These are phyloP conservation scores for Agrotis exclamationis DNA, from an alignment of 2,888 invertebrate genomes.

Conservation along the genomic window DNA sequence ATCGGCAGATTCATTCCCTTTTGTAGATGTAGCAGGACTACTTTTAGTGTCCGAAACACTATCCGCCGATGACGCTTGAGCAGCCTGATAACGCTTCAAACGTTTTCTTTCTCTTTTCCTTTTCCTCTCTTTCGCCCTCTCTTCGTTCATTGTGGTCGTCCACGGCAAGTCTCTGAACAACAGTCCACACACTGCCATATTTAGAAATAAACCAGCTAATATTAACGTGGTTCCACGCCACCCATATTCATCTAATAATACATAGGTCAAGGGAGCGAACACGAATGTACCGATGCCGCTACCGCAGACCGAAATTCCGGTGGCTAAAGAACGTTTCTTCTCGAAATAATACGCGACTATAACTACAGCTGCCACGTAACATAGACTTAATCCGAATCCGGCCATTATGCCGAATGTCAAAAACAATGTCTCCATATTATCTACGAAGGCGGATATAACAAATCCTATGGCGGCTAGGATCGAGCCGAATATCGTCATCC, in stretches of 20 bases:
- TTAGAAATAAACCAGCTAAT: constrained; percentile 95
- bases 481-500: constrained; percentile 95
- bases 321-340: constrained; percentile 95
- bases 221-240: constrained; percentile 97
- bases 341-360: constrained; percentile 98
- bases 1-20: constrained; percentile 78
- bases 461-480: constrained; percentile 95
- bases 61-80: constrained; percentile 92
- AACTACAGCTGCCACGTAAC: constrained; percentile 97
- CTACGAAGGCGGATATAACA: constrained; percentile 94
- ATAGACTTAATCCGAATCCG: constrained; percentile 96
- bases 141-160: constrained; percentile 91
- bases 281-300: constrained; percentile 97
- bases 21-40: constrained; percentile 92
- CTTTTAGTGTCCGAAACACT: constrained; percentile 94
- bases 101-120: constrained; percentile 91
- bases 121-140: constrained; percentile 92
- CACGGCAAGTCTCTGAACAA: constrained; percentile 94
- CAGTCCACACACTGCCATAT: constrained; percentile 95
- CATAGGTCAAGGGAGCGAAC: constrained; percentile 95
- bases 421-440: constrained; percentile 95
- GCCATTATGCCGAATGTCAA: constrained; percentile 96
- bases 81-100: constrained; percentile 83
- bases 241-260: constrained; percentile 94
- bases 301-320: constrained; percentile 96